These are phyloP conservation scores for Tursiops truncatus DNA, from an alignment of 2,113 vertebrate species.

Conservation along the genomic window DNA sequence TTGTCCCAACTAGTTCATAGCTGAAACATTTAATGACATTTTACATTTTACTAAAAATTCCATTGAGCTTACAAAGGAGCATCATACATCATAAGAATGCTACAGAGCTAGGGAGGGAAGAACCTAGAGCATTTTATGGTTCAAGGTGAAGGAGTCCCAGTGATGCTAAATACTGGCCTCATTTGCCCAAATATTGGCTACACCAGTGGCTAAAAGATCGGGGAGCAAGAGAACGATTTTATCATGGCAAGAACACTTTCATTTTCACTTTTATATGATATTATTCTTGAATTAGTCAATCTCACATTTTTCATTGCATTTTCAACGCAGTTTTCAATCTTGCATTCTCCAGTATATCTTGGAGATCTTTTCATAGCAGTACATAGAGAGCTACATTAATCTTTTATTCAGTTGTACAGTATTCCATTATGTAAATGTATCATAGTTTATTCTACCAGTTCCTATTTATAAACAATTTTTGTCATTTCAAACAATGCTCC, in stretches of 20 bases:
- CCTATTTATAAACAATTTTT: constrained; percentile 18
- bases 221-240: not conserved
- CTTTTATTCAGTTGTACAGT: not conserved
- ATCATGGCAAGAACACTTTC: not conserved
- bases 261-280: constrained; percentile 27
- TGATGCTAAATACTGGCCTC: not conserved
- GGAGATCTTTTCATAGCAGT: not conserved
- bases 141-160: not conserved
- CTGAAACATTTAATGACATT: constrained; percentile 15
- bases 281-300: not conserved
- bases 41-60: not conserved
- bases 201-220: not conserved
- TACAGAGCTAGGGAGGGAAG: not conserved
- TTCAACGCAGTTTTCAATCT: not conserved
- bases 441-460: not conserved
- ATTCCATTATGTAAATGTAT: constrained; percentile 47
- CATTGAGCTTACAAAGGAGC: not conserved
- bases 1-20: not conserved
- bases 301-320: not conserved
- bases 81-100: not conserved
- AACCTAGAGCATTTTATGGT: not conserved
- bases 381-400: not conserved
- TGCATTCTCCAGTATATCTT: not conserved
- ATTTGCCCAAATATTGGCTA: not conserved
- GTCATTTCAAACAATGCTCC: constrained; percentile 1